Evolutionary conservation across 2,888 invertebrate species (phyloP), one percentile per base, ranked within the genome.

Genomic region (Sympetrum striolatum): DNA sequence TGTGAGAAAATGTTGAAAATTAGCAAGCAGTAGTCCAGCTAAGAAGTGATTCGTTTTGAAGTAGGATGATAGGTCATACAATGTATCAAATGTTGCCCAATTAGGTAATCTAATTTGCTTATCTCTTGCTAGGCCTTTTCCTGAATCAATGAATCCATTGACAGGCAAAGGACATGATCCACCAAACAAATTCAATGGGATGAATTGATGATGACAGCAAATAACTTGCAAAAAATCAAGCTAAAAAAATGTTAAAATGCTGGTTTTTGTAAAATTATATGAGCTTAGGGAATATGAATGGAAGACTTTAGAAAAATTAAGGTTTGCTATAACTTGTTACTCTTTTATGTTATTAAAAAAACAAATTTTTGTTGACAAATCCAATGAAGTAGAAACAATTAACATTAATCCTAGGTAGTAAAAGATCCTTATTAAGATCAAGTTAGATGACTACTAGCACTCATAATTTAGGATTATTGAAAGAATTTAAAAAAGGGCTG

Each of bases 121-220:
- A 39, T 80, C 39, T 35, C 15, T 80, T 2, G 35, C 22, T 0
- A 37, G 8, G 22, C 80, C 37, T 80, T 80, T 39, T 22, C 22
- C 39, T 22, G 80, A 15, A 15, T 37, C 15, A 37, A 80, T 73
- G n/a, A 8, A 12, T 25, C 73, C 73, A 73, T 31, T 31, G 18
- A 73, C 6, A 25, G n/a, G 73, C 25, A 73, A 73, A n/a, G n/a
- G n/a, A 73, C 25, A 25, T 73, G 31, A 22, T 31, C 80, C 39
- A 39, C 80, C 80, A 80, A 80, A 80, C 92, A 99, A 95, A 95
- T 98, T 98, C 91, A 99, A 95, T 0, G 98, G 95, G 35, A 99
- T 96, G 94, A 97, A 99, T 95, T 99, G 99, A 94, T 99, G 99
- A 94, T 99, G 98, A 91, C 98, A 97, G 94, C 98, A 98, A 3